Percentiles rank a stretch among this genome's conserved stretches.
Evolutionary conservation across 1,140 invertebrate species (phyloP).

Genomic region (Drosophila saltans): DNA sequence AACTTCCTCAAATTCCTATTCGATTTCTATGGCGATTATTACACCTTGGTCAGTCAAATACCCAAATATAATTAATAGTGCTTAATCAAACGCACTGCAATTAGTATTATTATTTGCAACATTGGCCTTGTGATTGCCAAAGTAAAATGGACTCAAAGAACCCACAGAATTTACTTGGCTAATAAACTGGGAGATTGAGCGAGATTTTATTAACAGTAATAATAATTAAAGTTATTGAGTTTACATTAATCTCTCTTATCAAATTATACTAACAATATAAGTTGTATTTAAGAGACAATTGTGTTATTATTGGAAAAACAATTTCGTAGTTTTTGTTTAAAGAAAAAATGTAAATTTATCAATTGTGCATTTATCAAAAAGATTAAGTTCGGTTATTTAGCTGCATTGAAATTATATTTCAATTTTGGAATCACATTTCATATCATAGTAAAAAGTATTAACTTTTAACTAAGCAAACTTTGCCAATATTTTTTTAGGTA

Average conservation of each 20-base stretch:
- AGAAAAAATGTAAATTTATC: no score
- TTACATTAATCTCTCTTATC: background rate
- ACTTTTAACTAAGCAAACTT: no score
- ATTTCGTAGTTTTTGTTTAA: no score
- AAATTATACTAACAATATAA: no score
- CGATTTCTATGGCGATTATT: background rate
- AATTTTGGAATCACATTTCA: no score
- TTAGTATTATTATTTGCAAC: slow-evolving; percentile 6
- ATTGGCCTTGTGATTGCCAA: background rate
- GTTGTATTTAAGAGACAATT: no score
- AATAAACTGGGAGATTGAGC: background rate
- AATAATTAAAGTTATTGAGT: background rate
- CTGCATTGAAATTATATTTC: no score
- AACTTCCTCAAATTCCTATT: background rate
- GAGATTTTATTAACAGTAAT: background rate
- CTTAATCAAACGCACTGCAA: slow-evolving; percentile 2
- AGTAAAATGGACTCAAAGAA: background rate
- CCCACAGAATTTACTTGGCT: background rate
- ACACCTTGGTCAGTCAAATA: background rate
- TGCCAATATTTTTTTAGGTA: background rate
- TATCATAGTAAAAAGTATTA: no score
- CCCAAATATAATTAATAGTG: slow-evolving; percentile 1
- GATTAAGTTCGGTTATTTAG: no score
- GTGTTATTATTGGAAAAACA: no score
- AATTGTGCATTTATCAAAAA: no score